Base-by-base conservation (phyloP, 1,140 invertebrate species). In the Daktulosphaira vitifoliae region DNA sequence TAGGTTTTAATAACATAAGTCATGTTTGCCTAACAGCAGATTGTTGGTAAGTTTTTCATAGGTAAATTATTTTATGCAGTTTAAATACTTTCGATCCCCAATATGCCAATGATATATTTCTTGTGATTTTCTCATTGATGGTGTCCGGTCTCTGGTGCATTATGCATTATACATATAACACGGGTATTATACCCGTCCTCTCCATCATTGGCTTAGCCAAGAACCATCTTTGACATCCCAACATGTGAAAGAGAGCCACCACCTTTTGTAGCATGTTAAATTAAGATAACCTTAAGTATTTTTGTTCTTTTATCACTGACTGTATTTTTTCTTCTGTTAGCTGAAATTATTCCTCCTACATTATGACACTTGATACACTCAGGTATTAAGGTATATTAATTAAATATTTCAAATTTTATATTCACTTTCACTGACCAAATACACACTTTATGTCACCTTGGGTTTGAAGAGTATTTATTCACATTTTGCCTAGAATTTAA, bases 321-420 rank as follows among this genome's bases (percentile, higher is more conserved):
- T 78, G 95, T 99, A 81, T 99, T 99, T 85, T 99, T 99, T 84
- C 82, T 99, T 72, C 84, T 99, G 75, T 80, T 99, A 72, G 93
- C 94, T 67, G 93, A 96, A 80, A 96, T 98, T 74, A 98, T 99
- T 77, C 96, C 96, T 66, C 96, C 97, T 29, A 99, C 96, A 99
- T 96, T 53, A 98, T 99, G 94, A 96, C 99, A 72, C 82, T 99
- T 69, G 95, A 98, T 74, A 92, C 90, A 46, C 89, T 92, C 77
- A 98, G 96, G 84, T 92, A 78, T 8, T 1, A 5, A 18, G 29
- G 16, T 4, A 48, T 1, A 44, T 16, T 15, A 16, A 6, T 33
- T 6, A 5, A 33, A 33, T 6, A 33, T 33, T 6, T 33, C 5
- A 33, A 51, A 51, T 3, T 25, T 48, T 88, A 99, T 77, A 84